These are phyloP conservation scores for Lophotis ruficrista DNA, from an alignment of 2,113 vertebrate species.

Conservation along the genomic window DNA sequence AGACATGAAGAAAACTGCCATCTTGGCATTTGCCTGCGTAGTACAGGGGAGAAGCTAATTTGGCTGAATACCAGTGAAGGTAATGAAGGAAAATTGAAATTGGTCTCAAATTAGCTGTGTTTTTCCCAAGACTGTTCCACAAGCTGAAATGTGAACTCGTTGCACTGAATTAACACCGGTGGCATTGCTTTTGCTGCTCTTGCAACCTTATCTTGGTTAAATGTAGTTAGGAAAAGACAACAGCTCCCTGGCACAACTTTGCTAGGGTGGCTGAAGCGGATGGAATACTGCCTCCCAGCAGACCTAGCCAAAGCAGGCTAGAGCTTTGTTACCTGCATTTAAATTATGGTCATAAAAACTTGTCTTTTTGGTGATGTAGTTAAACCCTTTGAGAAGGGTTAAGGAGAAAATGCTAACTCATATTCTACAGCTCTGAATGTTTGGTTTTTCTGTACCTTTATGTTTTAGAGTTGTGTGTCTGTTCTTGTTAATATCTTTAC, in stretches of 20 bases:
- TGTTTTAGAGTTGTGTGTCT: neutral
- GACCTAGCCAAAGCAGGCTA: neutral
- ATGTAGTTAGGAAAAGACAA: neutral
- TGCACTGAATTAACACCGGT: neutral
- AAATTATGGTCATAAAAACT: neutral
- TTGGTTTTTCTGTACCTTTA: neutral
- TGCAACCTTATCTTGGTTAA: neutral
- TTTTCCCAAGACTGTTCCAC: neutral
- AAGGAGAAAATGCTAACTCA: neutral
- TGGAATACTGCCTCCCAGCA: neutral
- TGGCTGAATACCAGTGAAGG: neutral
- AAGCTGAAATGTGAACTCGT: neutral
- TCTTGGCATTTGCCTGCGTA: neutral
- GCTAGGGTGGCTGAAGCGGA: neutral
- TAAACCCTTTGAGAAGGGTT: conserved; percentile 3
- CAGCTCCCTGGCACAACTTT: neutral
- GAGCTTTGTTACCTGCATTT: neutral
- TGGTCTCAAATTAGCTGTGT: neutral
- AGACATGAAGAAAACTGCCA: neutral
- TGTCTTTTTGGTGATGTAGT: neutral
- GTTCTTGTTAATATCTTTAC: conserved; percentile 34
- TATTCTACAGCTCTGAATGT: neutral
- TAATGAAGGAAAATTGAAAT: neutral
- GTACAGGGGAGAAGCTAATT: neutral
- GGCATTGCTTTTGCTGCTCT: neutral